phyloP scores from a whole-genome alignment of 2,113 vertebrate species.

The Catharus minimus region DNA sequence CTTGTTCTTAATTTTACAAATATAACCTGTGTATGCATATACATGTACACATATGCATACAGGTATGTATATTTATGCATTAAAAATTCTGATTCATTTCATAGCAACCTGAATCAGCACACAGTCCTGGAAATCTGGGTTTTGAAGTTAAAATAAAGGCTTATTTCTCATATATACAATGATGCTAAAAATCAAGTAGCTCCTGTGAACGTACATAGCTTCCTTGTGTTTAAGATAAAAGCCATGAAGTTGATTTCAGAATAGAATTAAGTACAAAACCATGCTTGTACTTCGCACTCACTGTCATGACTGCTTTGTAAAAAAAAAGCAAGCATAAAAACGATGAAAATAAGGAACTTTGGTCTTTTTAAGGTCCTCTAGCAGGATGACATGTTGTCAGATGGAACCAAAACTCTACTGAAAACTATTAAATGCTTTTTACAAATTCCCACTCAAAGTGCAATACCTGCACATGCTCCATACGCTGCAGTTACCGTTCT shows the following conservation, averaged over 20 bases:
- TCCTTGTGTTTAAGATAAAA: neutral
- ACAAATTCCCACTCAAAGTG: neutral
- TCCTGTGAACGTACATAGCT: neutral
- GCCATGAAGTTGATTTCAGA: neutral
- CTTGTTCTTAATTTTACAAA: neutral
- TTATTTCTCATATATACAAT: neutral
- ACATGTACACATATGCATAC: neutral
- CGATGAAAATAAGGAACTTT: neutral
- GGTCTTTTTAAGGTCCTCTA: neutral
- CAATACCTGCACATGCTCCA: neutral
- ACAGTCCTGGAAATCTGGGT: neutral
- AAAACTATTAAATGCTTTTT: neutral
- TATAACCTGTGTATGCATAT: neutral
- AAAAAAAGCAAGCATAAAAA: neutral
- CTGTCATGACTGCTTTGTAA: neutral
- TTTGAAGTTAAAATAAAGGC: slow-evolving; percentile 12
- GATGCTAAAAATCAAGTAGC: neutral
- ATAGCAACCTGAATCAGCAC: neutral
- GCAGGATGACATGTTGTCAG: neutral
- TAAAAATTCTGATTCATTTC: neutral
- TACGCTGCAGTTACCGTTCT: accelerated
- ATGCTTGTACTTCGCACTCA: neutral
- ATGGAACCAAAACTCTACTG: neutral
- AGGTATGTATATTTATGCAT: neutral
- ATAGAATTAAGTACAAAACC: neutral